Base-by-base conservation (phyloP, 1,140 invertebrate genomes). In the Meloidogyne chitwoodi region DNA sequence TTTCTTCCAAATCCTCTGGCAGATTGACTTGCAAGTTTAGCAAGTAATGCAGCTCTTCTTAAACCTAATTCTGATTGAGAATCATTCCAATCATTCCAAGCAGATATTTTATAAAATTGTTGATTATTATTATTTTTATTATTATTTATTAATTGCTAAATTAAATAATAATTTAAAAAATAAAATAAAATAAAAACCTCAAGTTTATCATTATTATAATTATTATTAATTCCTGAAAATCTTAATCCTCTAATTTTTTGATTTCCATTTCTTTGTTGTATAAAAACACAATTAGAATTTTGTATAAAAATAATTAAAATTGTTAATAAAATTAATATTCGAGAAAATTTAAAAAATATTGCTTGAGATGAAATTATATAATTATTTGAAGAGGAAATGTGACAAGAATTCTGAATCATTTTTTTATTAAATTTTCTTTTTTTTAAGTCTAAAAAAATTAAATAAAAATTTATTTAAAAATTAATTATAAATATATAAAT, bases 1-100 rank as follows among this genome's bases (percentile, higher is more conserved):
- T 69, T 69, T 22, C 34, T 24, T 41, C 68, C 68, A 44, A 69
- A 69, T 44, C 68, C 68, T 69, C 68, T 69, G 10, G 68, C 68
- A 44, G 68, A 69, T 44, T 69, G 68, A 41, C 61, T 69, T 44
- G 68, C 68, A 19, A 69, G 31, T 34, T 34, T 31, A n/a, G 68
- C 68, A 26, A 69, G 29, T 41, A 69, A 31, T 19, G 68, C 44
- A 41, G 68, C 27, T n/a, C 68, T 69, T 56, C 48, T 56, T 56
- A 56, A n/a, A 6, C 12, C 12, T 8, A 56, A 56, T 56, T 56
- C 48, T 56, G n/a, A 6, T n/a, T n/a, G 48, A 16, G 16, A n/a
- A n/a, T 56, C 48, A n/a, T 56, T 56, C 34, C 61, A 56, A 41
- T 69, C 68, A 19, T 44, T 61, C 68, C 68, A 69, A n/a, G 68